A percentile compares a stretch with the other conserved stretches of the same genome.
These are phyloP conservation scores for Miniopterus natalensis DNA, from an alignment of 2,113 vertebrate species.

Conservation along the genomic window DNA sequence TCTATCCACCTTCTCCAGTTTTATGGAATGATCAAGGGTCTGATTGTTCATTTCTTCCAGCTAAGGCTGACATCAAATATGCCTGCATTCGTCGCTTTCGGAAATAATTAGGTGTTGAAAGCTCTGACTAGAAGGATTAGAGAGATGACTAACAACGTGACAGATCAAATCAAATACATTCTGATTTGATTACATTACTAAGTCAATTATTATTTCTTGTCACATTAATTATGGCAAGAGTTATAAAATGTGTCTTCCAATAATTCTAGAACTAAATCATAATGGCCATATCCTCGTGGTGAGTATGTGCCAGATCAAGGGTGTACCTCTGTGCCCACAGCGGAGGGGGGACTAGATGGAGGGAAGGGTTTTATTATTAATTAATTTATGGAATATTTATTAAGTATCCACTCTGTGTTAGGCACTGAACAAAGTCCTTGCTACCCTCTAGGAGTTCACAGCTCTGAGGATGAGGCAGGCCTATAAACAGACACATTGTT, in stretches of 20 bases:
- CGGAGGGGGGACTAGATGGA: neutral
- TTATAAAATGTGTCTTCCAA: conserved; percentile 80
- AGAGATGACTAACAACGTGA: conserved; percentile 82
- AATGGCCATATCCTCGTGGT: conserved; percentile 21
- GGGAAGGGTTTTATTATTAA: neutral
- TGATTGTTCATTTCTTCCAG: conserved; percentile 23
- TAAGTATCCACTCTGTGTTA: neutral
- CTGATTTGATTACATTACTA: conserved; percentile 84
- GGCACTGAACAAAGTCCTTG: neutral
- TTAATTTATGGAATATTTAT: conserved; percentile 28
- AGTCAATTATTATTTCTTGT: conserved; percentile 86
- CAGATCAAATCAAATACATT: conserved; percentile 83
- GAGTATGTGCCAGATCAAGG: conserved; percentile 6
- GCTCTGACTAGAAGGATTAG: conserved; percentile 76
- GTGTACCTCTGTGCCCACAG: neutral
- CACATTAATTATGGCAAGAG: conserved; percentile 84
- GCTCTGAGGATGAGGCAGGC: neutral
- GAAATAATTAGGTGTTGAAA: conserved; percentile 82
- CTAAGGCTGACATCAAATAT: conserved; percentile 28
- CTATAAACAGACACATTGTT: neutral
- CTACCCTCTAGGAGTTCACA: neutral
- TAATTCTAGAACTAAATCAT: conserved; percentile 78
- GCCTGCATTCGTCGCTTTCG: conserved; percentile 70
- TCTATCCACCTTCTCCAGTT: neutral
- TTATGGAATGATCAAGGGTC: neutral